Evolutionary conservation across 2,888 invertebrate genomes (phyloP).

Genomic region (Prionchulus punctatus): DNA sequence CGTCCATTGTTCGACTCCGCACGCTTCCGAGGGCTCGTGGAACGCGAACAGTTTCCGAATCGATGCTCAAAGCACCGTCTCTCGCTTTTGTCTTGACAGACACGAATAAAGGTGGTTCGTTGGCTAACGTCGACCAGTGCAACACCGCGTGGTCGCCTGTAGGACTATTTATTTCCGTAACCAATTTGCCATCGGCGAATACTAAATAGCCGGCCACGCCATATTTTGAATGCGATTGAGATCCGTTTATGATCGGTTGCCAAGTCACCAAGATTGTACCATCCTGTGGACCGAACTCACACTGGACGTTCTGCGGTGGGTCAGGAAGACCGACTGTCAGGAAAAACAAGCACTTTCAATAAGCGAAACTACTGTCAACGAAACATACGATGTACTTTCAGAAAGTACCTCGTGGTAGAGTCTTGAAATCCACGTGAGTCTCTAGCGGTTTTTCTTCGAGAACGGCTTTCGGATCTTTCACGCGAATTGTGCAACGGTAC

Average conservation of each 20-base stretch:
- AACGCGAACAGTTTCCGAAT: constrained; percentile 32
- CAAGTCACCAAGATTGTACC: constrained; percentile 94
- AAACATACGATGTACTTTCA: not conserved
- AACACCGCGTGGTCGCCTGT: constrained; percentile 90
- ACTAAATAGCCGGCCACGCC: constrained; percentile 87
- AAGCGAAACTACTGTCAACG: not conserved
- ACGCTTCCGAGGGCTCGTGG: constrained; percentile 23
- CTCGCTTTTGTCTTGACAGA: constrained; percentile 83
- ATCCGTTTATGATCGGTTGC: constrained; percentile 59
- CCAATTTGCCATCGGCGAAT: constrained; percentile 90
- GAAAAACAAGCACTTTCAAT: too few relatives aligned
- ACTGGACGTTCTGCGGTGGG: constrained; percentile 57
- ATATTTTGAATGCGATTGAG: constrained; percentile 25
- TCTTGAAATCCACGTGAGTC: constrained; percentile 77
- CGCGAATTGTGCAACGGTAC: constrained; percentile 84
- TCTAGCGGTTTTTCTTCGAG: constrained; percentile 31
- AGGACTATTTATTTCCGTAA: constrained; percentile 77
- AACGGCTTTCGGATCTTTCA: constrained; percentile 56
- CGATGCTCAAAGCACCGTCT: constrained; percentile 41
- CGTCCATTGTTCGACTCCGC: too few relatives aligned
- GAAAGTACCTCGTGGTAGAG: constrained; percentile 40
- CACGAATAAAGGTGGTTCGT: constrained; percentile 83
- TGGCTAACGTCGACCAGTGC: constrained; percentile 77
- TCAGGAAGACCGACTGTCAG: constrained; percentile 44
- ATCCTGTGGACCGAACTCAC: constrained; percentile 93